Base-by-base conservation (phyloP, 1,140 invertebrate genomes). In the Habropoda laboriosa region DNA sequence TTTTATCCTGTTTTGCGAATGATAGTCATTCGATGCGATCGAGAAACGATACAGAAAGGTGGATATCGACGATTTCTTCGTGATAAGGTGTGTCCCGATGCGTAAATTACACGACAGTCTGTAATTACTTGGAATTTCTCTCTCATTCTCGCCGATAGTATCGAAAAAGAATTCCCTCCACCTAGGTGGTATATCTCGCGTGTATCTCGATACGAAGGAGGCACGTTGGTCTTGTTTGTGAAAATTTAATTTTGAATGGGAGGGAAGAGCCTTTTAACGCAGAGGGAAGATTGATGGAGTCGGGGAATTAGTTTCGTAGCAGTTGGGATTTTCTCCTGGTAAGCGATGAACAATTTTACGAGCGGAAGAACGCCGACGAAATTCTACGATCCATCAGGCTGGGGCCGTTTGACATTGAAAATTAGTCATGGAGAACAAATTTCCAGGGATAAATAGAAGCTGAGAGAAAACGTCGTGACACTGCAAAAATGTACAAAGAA, bases 181-280 rank as follows among this genome's bases (percentile, higher is more conserved):
- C n/a, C n/a, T n/a, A n/a, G n/a, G n/a, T n/a, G n/a, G n/a, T n/a
- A n/a, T n/a, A n/a, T 57, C 18, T 57, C 16, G 7, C 13, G 51
- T 10, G 27, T 18, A 8, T 21, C 16, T n/a, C 27, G 27, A 57
- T 60, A 35, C 5, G 12, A n/a, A 10, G 32, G 32, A 35, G 4
- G n/a, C n/a, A 18, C 8, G 12, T 35, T 8, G 5, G 6, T 51
- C 18, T 53, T 32, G 30, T 68, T 64, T 8, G 18, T 38, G 24
- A 40, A 71, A 71, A 57, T 42, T 71, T 57, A 55, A 71, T 57
- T 40, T 58, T n/a, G n/a, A 63, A 40, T 8, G n/a, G 10, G 24
- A 57, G 24, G 38, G 53, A 18, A 12, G 27, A 13, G 21, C 7
- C 12, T 51, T 55, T 18, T 53, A 53, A 49, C 32, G 12, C 18